Percentiles rank a stretch among this genome's conserved stretches.
These are phyloP conservation scores for Sitta carolinensis DNA, from an alignment of 2,797 vertebrate species.

Conservation along the genomic window DNA sequence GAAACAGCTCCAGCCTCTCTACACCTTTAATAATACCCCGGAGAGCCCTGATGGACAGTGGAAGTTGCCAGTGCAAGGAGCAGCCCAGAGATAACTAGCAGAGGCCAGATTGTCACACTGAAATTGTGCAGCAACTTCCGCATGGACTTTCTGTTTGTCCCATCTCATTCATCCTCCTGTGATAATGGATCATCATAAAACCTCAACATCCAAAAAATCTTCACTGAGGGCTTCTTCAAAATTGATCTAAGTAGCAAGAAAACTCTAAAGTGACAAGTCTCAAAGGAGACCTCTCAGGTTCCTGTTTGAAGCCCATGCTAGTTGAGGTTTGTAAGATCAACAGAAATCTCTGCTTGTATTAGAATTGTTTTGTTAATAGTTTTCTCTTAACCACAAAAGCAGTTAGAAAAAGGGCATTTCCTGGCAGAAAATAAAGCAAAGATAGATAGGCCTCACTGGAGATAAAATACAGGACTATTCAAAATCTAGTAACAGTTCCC, in stretches of 20 bases:
- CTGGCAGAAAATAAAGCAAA: neutral
- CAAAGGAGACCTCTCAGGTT: neutral
- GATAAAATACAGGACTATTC: neutral
- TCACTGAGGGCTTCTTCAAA: neutral
- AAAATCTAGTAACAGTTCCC: neutral
- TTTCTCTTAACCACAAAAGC: neutral
- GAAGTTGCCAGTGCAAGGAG: neutral
- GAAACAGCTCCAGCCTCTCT: neutral
- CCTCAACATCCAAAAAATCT: neutral
- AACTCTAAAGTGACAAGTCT: neutral
- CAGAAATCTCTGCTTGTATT: neutral
- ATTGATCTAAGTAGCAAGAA: neutral
- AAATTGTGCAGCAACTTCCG: neutral
- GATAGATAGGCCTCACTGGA: neutral
- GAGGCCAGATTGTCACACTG: neutral
- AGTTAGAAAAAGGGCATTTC: neutral
- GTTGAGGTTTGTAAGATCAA: neutral
- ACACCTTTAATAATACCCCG: neutral
- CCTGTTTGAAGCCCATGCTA: neutral
- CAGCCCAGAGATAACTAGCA: neutral
- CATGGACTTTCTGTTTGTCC: neutral
- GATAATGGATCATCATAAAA: neutral
- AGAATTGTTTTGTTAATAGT: neutral
- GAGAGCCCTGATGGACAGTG: neutral
- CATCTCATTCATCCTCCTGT: accelerated